Base-by-base conservation (phyloP, 92 coral and sea anemone genomes). In the Zoanthus sansibaricus region DNA sequence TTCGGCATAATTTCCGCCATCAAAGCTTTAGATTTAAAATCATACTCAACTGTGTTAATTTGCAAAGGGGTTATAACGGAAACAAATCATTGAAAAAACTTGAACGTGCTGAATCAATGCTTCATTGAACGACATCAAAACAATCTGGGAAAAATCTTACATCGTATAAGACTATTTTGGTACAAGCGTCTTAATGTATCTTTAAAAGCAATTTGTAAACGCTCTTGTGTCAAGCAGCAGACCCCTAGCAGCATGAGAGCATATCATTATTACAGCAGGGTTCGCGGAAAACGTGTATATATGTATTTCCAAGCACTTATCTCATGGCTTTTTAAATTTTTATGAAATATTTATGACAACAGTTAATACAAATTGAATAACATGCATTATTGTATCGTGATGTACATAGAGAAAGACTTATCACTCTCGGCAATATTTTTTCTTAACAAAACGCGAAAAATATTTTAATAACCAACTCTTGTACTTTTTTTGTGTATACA, bases 51-150 rank as follows among this genome's bases (percentile, higher is more conserved):
- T 80, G 84, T 44, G 85, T 7, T 80, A 45, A 62, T 66, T 80
- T 66, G 85, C 85, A 46, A 79, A 79, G 73, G 16, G 16, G 56
- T 51, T 64, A 62, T 21, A 70, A 66, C 85, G 83, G 83, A 78
- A 78, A 32, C 66, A 7, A 61, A 14, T 56, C 48, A 67, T 78
- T 76, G 80, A 76, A 76, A 30, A 76, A 76, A 3, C 47, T 77
- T 21, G 13, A 51, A 48, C 42, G 15, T 15, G 73, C 45, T 30
- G 10, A 69, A 30, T 69, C 15, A 44, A 3, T 69, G 1, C 16
- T 11, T 30, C 31, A 7, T 17, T 18, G 33, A 30, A 5, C 74
- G 12, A 44, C 3, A 14, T 13, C 16, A 6, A 9, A 69, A 69
- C 74, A 33, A 12, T 69, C 6, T 21, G 14, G 15, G 10, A 30